Evolutionary conservation across 2,797 vertebrate genomes (phyloP).

Genomic region (Pelodytes ibericus): DNA sequence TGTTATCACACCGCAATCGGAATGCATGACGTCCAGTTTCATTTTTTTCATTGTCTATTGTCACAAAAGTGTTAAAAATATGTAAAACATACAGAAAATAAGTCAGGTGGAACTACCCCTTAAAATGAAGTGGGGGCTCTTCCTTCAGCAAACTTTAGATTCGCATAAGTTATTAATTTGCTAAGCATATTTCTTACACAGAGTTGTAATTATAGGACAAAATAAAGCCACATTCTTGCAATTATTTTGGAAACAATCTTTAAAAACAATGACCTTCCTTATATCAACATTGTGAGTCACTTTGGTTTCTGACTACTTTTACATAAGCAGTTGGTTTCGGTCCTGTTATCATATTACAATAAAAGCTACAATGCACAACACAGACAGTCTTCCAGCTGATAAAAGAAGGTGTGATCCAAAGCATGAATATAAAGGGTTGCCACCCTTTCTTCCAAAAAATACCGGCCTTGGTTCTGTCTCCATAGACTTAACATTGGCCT

Average conservation of each 20-base stretch:
- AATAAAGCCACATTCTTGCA: slow-evolving; percentile 32
- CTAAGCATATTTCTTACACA: not conserved
- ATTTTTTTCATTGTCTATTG: no score
- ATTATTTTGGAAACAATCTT: slow-evolving; percentile 20
- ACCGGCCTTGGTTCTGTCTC: no score
- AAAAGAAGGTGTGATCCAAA: not conserved
- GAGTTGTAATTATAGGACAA: slow-evolving; percentile 28
- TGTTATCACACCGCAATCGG: no score
- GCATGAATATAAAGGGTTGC: no score
- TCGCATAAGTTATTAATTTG: not conserved
- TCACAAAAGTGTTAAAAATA: no score
- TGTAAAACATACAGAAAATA: no score
- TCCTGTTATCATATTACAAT: slow-evolving; percentile 40
- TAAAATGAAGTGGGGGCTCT: no score
- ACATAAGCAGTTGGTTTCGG: slow-evolving; percentile 39
- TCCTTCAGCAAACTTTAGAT: not conserved
- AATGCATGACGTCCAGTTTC: no score
- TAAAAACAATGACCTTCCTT: slow-evolving; percentile 44
- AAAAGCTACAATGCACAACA: slow-evolving; percentile 21
- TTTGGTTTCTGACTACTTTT: slow-evolving; percentile 33
- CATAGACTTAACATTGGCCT: no score
- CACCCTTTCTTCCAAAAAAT: no score
- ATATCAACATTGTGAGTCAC: slow-evolving; percentile 48
- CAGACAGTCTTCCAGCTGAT: slow-evolving; percentile 6
- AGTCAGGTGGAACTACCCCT: no score